Conservation (phyloP, 2,113 vertebrate species). For the Erythrocebus patas region DNA sequence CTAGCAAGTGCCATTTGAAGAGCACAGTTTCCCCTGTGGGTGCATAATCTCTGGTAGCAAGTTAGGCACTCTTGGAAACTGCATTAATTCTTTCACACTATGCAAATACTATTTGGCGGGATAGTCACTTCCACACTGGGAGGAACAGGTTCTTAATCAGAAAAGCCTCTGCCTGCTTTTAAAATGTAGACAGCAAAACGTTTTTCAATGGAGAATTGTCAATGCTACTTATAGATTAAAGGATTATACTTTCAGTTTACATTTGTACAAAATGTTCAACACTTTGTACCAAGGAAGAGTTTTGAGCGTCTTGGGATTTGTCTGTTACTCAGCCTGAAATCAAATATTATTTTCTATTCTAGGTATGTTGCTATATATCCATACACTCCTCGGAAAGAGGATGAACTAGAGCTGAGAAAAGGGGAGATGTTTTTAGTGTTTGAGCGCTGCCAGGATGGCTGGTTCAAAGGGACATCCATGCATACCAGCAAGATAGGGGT, state of each 20-base stretch:
- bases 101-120: background rate
- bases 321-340: background rate
- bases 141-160: background rate
- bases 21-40: constrained; percentile 9
- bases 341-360: background rate
- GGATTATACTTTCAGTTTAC: background rate
- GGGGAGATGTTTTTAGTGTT: constrained; percentile 98
- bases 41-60: background rate
- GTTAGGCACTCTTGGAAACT: background rate
- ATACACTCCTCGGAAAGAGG: constrained; percentile 95
- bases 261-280: background rate
- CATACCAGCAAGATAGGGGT: constrained; percentile 98
- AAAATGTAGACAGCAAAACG: background rate
- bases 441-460: constrained; percentile 98
- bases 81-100: constrained; percentile 1
- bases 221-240: background rate
- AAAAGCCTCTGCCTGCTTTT: background rate
- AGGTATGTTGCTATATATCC: constrained; percentile 96
- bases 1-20: constrained; percentile 42
- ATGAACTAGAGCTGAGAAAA: constrained; percentile 96
- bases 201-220: background rate
- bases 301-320: background rate
- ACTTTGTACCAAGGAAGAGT: background rate
- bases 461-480: constrained; percentile 99
- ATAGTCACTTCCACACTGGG: background rate